phyloP scores from a whole-genome alignment of 2,888 invertebrate genomes.

The Chrysolina oricalcia region DNA sequence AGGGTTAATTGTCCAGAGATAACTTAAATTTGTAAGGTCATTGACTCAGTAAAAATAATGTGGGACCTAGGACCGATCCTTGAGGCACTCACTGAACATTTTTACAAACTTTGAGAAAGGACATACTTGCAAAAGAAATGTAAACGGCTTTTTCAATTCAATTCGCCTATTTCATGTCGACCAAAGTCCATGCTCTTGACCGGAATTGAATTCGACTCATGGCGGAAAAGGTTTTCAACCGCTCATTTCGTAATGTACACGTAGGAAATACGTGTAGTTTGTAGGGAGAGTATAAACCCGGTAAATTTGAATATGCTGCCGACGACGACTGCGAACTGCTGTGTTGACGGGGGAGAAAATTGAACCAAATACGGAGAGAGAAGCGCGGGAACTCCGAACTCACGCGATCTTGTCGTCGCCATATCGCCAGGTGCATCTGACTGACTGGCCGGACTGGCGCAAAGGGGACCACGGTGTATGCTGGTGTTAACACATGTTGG shows the following conservation, averaged over 20 bases:
- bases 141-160: background rate
- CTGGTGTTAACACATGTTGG: background rate
- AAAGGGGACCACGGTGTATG: background rate
- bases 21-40: too few relatives aligned
- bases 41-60: too few relatives aligned
- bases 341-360: conserved; percentile 17
- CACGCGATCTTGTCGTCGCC: background rate
- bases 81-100: too few relatives aligned
- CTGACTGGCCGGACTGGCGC: background rate
- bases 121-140: too few relatives aligned
- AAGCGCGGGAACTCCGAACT: conserved; percentile 16
- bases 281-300: conserved; percentile 15
- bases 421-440: conserved; percentile 10
- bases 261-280: conserved; percentile 9
- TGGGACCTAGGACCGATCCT: too few relatives aligned
- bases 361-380: conserved; percentile 20
- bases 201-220: background rate
- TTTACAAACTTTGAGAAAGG: too few relatives aligned
- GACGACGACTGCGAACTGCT: conserved; percentile 4
- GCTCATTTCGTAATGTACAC: conserved; percentile 14
- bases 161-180: background rate
- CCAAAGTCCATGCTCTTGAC: too few relatives aligned
- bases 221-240: background rate
- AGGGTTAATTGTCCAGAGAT: too few relatives aligned
- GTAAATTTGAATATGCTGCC: conserved; percentile 6